Evolutionary conservation across 2,113 vertebrate genomes (phyloP).

Genomic region (Delphinus delphis): DNA sequence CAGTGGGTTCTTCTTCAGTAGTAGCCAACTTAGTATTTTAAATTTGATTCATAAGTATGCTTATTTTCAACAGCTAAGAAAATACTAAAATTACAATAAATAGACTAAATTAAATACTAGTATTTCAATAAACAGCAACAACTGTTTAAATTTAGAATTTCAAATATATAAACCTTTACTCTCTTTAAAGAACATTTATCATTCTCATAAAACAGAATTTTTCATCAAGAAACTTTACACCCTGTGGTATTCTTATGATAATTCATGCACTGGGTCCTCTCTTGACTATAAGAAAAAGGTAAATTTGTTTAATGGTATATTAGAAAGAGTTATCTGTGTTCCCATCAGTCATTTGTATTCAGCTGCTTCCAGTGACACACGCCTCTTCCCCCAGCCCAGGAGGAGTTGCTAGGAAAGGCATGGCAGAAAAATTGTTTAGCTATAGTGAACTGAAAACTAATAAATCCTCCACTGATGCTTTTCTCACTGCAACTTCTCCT

Average conservation of each 20-base stretch:
- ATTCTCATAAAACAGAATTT: background rate
- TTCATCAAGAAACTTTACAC: background rate
- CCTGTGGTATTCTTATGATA: background rate
- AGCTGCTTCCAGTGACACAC: background rate
- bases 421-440: background rate
- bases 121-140: background rate
- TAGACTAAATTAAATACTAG: background rate
- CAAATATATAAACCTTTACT: background rate
- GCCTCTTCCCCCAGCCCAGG: background rate
- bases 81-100: background rate
- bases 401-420: background rate
- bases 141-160: background rate
- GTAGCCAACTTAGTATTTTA: background rate
- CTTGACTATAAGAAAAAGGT: background rate
- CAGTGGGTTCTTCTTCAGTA: background rate
- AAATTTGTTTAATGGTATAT: background rate
- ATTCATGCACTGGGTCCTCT: background rate
- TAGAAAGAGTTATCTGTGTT: background rate
- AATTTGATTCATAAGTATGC: background rate
- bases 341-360: background rate
- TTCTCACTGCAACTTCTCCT: background rate
- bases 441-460: background rate
- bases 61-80: background rate
- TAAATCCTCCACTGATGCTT: background rate
- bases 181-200: background rate